Base-by-base conservation (phyloP, 2,797 vertebrate genomes). In the Psittacula derbiana region DNA sequence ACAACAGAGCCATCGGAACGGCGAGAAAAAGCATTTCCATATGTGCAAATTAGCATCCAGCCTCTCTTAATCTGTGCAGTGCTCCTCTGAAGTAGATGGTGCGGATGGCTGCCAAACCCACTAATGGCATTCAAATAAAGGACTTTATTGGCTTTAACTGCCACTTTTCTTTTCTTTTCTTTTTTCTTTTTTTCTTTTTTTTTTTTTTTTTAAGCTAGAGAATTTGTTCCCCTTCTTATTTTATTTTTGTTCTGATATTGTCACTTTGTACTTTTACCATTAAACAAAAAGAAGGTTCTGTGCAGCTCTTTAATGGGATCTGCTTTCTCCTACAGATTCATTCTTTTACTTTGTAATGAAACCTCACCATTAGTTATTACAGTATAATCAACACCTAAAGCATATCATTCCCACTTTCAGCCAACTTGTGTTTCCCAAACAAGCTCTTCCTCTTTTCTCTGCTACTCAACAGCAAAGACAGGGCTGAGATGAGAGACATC, bases 21-120 rank as follows among this genome's bases (percentile, higher is more conserved):
- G 98, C 97, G 98, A 98, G 98, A 99, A 98, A 99, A 98, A 99
- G 98, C 98, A 98, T 99, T 99, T 99, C 99, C 99, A 99, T 99
- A 99, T 99, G 99, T 99, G 98, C 98, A 99, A 99, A 99, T 99
- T 99, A 99, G 98, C 98, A 98, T 98, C 97, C 98, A 98, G 98
- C 98, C 98, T 98, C 98, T 98, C 98, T 98, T 98, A 98, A 98
- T 98, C 98, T 98, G 98, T 93, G 96, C 97, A 92, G 87, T 97
- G 98, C 97, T 98, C 98, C 98, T 98, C 98, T 98, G 98, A 98
- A 98, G 98, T 98, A 95, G 97, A 98, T 97, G 98, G 97, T 6
- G 86, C 93, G 95, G 97, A 97, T 90, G 97, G 94, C 97, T 99
- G 98, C 99, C 98, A 98, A 98, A 98, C 98, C 98, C 98, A 97